These are phyloP conservation scores for Camponotus pennsylvanicus DNA, from an alignment of 1,140 invertebrate genomes.

Conservation along the genomic window DNA sequence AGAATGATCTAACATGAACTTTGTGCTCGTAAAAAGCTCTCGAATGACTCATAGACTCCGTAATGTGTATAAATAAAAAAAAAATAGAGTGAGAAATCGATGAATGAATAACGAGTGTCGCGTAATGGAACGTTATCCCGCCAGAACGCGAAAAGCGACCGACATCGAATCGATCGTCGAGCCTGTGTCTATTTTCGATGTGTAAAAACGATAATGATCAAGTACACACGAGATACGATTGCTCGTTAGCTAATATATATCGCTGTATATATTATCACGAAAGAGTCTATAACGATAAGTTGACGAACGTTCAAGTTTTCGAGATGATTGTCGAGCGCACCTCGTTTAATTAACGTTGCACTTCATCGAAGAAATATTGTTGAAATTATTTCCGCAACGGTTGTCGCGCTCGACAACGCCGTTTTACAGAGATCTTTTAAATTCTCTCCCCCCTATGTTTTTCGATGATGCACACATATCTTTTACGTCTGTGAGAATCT, in stretches of 20 bases:
- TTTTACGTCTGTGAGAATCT: slow-evolving; percentile 60
- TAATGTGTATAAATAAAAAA: slow-evolving; percentile 56
- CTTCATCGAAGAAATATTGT: neutral
- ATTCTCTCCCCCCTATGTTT: neutral
- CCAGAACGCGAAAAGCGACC: neutral
- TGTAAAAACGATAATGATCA: slow-evolving; percentile 62
- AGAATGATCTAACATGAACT: slow-evolving; percentile 61
- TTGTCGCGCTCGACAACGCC: slow-evolving; percentile 12
- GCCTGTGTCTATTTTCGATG: slow-evolving; percentile 63
- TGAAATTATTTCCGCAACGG: neutral
- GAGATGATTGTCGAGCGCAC: slow-evolving; percentile 15
- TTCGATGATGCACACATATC: slow-evolving; percentile 11
- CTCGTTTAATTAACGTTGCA: slow-evolving; percentile 15
- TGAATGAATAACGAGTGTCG: slow-evolving; percentile 43
- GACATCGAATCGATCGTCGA: slow-evolving; percentile 47
- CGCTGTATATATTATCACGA: slow-evolving; percentile 73
- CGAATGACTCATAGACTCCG: slow-evolving; percentile 48
- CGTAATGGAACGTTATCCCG: neutral
- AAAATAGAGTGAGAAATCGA: neutral
- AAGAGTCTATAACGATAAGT: slow-evolving; percentile 51
- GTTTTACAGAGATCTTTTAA: neutral
- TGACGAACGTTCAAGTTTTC: slow-evolving; percentile 23
- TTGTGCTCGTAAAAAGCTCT: slow-evolving; percentile 51
- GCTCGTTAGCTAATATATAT: slow-evolving; percentile 75
- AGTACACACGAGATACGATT: slow-evolving; percentile 56